Percentiles rank a stretch among this genome's conserved stretches.
Conservation (phyloP, 2,888 invertebrate genomes). For the Pollenia griseotomentosa region DNA sequence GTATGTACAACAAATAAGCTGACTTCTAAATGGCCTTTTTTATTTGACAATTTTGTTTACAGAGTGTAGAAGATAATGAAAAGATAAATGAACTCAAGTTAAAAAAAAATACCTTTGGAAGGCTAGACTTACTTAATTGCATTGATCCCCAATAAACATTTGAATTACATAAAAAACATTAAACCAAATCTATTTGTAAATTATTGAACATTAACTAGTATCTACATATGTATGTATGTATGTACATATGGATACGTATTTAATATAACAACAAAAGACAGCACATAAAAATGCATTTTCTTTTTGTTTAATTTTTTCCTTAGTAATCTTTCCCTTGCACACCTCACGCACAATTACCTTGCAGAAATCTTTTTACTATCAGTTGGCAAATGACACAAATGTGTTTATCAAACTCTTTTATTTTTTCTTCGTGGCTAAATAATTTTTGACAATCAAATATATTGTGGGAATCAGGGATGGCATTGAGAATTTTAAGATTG, state of each 20-base stretch:
- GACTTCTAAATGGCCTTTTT: constrained; percentile 1
- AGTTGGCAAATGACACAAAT: constrained; percentile 53
- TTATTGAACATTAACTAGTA: no score
- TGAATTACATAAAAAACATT: no score
- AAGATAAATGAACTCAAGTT: constrained; percentile 3
- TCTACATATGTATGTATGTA: not conserved
- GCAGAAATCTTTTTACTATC: constrained; percentile 49
- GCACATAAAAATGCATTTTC: not conserved
- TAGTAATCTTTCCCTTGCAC: constrained; percentile 1
- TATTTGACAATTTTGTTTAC: not conserved
- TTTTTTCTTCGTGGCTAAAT: constrained; percentile 47
- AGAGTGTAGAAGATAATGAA: constrained; percentile 1
- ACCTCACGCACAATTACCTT: not conserved
- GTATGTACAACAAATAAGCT: not conserved
- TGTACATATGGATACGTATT: not conserved
- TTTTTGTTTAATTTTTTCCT: constrained; percentile 17
- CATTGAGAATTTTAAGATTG: no score
- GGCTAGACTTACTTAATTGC: no score
- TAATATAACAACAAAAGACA: constrained; percentile 25
- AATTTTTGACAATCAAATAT: constrained; percentile 44
- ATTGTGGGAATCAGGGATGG: no score
- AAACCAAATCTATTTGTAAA: no score
- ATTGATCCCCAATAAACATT: no score
- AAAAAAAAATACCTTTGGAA: constrained; percentile 1
- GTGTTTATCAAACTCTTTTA: constrained; percentile 50